Conservation (phyloP, 2,888 invertebrate genomes). For the Plebejus anna region DNA sequence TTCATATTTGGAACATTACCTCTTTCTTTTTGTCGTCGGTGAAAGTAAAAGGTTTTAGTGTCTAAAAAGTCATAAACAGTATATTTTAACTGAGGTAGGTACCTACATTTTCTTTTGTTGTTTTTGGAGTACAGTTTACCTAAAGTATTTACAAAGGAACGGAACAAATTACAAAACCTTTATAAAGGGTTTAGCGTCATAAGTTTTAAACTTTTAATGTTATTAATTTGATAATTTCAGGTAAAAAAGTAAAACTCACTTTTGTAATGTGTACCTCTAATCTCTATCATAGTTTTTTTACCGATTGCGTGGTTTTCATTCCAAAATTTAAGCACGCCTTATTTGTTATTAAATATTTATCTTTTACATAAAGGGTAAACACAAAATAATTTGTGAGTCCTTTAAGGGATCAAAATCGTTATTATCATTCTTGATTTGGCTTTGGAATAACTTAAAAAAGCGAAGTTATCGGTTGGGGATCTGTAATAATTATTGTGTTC, state of each 20-base stretch:
- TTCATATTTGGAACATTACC: not conserved
- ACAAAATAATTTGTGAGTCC: not conserved
- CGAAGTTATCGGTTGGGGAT: not conserved
- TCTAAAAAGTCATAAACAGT: not conserved
- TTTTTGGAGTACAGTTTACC: not conserved
- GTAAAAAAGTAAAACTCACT: not conserved
- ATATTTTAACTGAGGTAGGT: not conserved
- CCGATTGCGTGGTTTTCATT: not conserved
- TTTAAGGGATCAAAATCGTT: constrained; percentile 9
- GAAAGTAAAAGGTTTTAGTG: constrained; percentile 57
- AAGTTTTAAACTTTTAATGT: not conserved
- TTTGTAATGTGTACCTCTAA: not conserved
- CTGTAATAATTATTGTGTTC: not conserved
- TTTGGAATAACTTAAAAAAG: not conserved
- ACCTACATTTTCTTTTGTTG: not conserved
- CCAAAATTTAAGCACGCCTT: not conserved
- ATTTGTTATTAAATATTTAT: not conserved
- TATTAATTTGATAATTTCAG: not conserved
- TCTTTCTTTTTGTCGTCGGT: constrained; percentile 46
- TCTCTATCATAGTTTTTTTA: not conserved
- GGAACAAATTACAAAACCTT: not conserved
- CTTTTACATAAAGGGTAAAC: not conserved
- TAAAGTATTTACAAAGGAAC: not conserved
- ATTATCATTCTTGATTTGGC: not conserved
- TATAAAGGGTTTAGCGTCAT: not conserved